phyloP scores from a whole-genome alignment of 2,888 invertebrate genomes.

The Trypoxylon attenuatum region DNA sequence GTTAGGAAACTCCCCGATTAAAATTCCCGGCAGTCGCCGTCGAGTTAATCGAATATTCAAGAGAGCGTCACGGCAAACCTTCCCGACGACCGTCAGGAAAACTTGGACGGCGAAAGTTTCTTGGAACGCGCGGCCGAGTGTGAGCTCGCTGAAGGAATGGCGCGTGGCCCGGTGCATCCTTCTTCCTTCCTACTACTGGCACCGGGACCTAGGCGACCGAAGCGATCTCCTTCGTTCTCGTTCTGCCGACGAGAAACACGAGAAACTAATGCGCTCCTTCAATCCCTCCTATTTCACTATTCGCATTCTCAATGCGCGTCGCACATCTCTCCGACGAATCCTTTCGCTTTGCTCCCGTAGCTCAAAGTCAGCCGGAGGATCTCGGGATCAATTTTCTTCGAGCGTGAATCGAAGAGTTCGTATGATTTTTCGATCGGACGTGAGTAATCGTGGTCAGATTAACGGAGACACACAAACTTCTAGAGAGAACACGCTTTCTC shows the following conservation, averaged over 20 bases:
- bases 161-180: neutral
- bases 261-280: neutral
- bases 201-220: too few species aligned
- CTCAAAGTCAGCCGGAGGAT: neutral
- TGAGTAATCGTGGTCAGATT: neutral
- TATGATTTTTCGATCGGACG: neutral
- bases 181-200: too few species aligned
- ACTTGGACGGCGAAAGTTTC: constrained; percentile 10
- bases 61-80: constrained; percentile 37
- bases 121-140: neutral
- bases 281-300: neutral
- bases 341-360: neutral
- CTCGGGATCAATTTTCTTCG: neutral
- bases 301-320: constrained; percentile 12
- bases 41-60: constrained; percentile 60
- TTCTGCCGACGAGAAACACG: neutral
- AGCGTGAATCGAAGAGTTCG: neutral
- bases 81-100: constrained; percentile 18
- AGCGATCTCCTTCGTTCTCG: neutral
- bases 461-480: too few species aligned
- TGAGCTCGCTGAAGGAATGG: neutral
- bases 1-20: constrained; percentile 47
- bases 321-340: constrained; percentile 2
- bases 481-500: too few species aligned
- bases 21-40: constrained; percentile 51